Conservation (phyloP, 2,113 vertebrate genomes). For the Grantiella picta region DNA sequence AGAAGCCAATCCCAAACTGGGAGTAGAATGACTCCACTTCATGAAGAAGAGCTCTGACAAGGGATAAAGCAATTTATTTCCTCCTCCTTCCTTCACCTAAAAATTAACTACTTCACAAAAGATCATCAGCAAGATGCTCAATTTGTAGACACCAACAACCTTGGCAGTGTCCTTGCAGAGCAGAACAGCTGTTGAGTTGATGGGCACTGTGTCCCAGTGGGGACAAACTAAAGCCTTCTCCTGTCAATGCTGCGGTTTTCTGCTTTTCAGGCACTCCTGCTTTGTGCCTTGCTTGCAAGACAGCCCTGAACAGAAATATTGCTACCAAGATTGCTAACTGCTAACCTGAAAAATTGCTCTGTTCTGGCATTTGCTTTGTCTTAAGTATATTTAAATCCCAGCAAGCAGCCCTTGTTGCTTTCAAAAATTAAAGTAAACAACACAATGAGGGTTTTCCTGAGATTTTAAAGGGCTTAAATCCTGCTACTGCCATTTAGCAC, state of each 20-base stretch:
- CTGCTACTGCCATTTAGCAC: neutral
- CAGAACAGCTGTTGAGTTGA: slow-evolving; percentile 34
- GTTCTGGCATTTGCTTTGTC: neutral
- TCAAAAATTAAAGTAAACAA: neutral
- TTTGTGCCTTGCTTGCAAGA: neutral
- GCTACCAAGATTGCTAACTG: neutral
- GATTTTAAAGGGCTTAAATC: neutral
- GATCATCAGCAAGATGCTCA: neutral
- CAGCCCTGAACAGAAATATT: neutral
- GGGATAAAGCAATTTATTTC: slow-evolving; percentile 18
- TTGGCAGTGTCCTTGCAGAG: slow-evolving; percentile 11
- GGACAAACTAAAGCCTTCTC: neutral
- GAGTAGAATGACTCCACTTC: neutral
- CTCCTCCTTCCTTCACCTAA: neutral
- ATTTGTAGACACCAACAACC: slow-evolving; percentile 13
- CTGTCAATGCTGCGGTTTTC: neutral
- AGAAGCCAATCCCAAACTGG: neutral
- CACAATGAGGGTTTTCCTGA: neutral
- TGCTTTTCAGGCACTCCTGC: neutral
- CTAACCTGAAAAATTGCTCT: neutral
- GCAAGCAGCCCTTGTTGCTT: neutral
- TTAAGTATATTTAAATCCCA: neutral
- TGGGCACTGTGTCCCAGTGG: neutral
- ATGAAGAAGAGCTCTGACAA: neutral
- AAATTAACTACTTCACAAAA: slow-evolving; percentile 33